Evolutionary conservation across 1,140 invertebrate genomes (phyloP), one percentile per base, ranked within the genome.

Genomic region (Rhopalosiphum padi): DNA sequence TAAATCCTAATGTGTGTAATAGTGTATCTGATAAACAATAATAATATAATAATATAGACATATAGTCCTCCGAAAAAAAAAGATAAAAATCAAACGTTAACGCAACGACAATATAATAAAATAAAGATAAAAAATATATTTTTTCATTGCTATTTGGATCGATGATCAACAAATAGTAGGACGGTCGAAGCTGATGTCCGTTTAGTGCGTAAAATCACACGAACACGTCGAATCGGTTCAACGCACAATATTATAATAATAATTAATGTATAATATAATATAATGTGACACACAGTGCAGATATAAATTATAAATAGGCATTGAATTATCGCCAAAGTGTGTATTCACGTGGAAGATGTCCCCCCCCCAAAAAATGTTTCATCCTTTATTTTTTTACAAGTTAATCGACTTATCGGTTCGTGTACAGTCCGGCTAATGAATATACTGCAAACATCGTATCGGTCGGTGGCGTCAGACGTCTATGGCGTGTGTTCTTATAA

Each of bases 91-190:
- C 60, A 77, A 77, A 77, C 60, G n/a, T 77, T 1, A 77, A 77
- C 60, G 60, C 60, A 77, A 77, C 60, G 60, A 77, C 18, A 77
- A 77, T 77, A n/a, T 77, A 77, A 77, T 68, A 77, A 77, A 77
- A 77, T n/a, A n/a, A 68, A 68, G 30, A 77, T 77, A 18, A 77
- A 77, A 68, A 77, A 77, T 77, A 77, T 77, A 77, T 77, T 77
- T 77, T n/a, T 77, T 77, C 60, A n/a, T n/a, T 77, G 60, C 5
- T 77, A 77, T 77, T 77, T 35, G 60, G 60, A 77, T 77, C 15
- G 30, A 77, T 77, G 60, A 77, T 77, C 60, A 77, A 77, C 60
- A 77, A 77, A 77, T 77, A 77, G 60, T n/a, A 77, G 60, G 60
- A 77, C 60, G 60, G n/a, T 77, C 60, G 60, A 77, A n/a, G 60